A percentile compares a stretch with the other conserved stretches of the same genome.
Conservation (phyloP, 2,797 vertebrate species). For the Myotis daubentonii region DNA sequence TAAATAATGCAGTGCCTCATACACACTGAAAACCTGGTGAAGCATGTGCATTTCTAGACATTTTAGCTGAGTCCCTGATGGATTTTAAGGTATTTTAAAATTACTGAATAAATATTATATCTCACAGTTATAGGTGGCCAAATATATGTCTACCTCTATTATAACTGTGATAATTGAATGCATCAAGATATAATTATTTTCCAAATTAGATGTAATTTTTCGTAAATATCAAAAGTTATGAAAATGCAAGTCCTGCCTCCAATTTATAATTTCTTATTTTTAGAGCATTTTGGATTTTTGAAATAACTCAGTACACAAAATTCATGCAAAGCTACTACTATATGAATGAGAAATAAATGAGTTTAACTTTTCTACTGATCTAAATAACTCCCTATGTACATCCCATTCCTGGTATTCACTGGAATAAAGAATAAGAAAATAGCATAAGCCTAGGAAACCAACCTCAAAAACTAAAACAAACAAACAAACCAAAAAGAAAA, state of each 20-base stretch:
- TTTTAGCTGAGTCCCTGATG: not conserved
- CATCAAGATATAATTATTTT: conserved; percentile 69
- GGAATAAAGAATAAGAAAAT: conserved; percentile 77
- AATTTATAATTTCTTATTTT: conserved; percentile 74
- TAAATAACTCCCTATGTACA: conserved; percentile 71
- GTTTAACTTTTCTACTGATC: conserved; percentile 80
- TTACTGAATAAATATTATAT: conserved; percentile 1
- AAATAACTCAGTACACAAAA: conserved; percentile 72
- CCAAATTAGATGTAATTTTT: conserved; percentile 69
- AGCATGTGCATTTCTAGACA: not conserved
- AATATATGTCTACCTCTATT: conserved; percentile 55
- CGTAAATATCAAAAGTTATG: conserved; percentile 62
- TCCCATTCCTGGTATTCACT: conserved; percentile 51
- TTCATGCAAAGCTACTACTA: conserved; percentile 67
- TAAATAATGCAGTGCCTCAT: not conserved
- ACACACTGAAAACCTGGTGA: not conserved
- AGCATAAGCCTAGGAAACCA: conserved; percentile 37
- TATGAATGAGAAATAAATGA: conserved; percentile 79
- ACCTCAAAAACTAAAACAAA: conserved; percentile 17
- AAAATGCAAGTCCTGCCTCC: conserved; percentile 62
- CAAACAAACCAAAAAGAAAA: not conserved
- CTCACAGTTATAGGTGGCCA: conserved; percentile 13
- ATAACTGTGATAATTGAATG: conserved; percentile 64
- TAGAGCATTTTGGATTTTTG: conserved; percentile 70
- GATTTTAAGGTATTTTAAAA: not conserved